phyloP scores from a whole-genome alignment of 2,113 vertebrate genomes.

The Coptodon bakossiorum region DNA sequence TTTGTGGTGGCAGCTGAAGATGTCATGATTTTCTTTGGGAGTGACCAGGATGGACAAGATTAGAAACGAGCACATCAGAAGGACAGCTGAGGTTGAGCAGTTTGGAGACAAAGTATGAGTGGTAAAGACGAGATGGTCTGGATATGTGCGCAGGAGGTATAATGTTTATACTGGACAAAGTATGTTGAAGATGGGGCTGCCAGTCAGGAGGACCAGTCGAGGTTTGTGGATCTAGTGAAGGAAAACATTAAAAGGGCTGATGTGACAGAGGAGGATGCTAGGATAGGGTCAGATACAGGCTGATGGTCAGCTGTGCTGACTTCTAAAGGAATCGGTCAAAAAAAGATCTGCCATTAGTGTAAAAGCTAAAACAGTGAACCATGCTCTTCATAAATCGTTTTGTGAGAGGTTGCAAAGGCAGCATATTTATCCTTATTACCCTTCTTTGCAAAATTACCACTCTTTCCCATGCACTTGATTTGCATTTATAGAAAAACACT shows the following conservation, averaged over 20 bases:
- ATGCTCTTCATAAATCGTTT: not conserved
- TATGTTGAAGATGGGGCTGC: not conserved
- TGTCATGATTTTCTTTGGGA: not conserved
- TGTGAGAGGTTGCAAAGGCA: not conserved
- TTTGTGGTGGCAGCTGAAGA: not conserved
- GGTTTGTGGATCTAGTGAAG: not conserved
- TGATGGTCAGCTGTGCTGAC: accelerated
- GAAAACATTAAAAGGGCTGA: not conserved
- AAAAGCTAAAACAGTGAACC: not conserved
- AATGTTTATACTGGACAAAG: not conserved
- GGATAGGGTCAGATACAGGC: not conserved
- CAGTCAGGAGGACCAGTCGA: not conserved
- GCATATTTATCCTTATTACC: not conserved
- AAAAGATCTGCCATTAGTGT: not conserved
- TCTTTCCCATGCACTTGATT: not conserved
- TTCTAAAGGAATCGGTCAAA: not conserved
- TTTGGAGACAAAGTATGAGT: not conserved
- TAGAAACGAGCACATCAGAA: not conserved
- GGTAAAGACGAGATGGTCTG: not conserved
- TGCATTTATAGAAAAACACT: not conserved
- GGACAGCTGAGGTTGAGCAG: not conserved
- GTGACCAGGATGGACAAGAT: not conserved
- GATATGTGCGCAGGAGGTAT: not conserved
- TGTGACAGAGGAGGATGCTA: not conserved
- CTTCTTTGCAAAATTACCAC: not conserved